These are phyloP conservation scores for Ophion ventricosus DNA, from an alignment of 2,888 invertebrate species.

Conservation along the genomic window DNA sequence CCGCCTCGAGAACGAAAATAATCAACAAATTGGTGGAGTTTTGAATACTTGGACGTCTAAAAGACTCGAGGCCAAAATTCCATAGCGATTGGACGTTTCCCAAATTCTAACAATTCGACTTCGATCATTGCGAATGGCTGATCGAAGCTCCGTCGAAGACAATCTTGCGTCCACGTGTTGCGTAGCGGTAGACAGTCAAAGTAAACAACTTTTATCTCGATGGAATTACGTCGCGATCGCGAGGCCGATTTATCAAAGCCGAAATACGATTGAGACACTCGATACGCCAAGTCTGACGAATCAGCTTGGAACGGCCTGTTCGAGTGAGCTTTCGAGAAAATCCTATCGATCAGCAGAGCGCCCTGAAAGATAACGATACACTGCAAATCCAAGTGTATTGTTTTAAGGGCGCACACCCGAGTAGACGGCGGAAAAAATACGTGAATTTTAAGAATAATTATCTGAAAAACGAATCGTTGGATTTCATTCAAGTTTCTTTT, in stretches of 20 bases:
- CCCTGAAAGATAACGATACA: background rate
- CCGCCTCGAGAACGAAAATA: background rate
- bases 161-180: background rate
- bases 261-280: background rate
- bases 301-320: background rate
- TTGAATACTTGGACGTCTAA: background rate
- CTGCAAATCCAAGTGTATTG: no score
- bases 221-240: background rate
- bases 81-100: background rate
- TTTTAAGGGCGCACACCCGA: no score
- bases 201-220: background rate
- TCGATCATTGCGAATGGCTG: background rate
- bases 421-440: no score
- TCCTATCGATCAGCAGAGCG: conserved; percentile 9
- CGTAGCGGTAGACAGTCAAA: background rate
- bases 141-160: no score
- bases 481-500: no score
- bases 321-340: background rate
- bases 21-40: background rate
- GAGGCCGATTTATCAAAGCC: background rate
- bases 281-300: background rate
- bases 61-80: background rate
- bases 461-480: no score
- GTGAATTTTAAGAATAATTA: no score
- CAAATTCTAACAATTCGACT: background rate